Conservation (phyloP, 2,113 vertebrate genomes). For the Acanthochromis polyacanthus region DNA sequence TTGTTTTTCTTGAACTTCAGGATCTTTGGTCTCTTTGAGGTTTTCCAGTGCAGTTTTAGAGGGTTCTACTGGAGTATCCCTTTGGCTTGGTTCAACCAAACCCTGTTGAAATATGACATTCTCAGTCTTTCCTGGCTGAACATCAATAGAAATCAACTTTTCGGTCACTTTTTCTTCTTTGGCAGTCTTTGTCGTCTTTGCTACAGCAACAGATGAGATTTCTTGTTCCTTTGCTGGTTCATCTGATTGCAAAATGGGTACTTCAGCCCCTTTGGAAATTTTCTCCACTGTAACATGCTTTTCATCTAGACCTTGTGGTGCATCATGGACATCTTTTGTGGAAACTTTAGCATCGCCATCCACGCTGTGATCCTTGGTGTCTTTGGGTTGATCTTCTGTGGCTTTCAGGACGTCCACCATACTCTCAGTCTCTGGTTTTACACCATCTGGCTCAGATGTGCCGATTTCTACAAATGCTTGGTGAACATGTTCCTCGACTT, state of each 20-base stretch:
- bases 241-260: background rate
- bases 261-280: background rate
- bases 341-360: background rate
- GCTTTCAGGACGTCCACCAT: background rate
- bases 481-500: background rate
- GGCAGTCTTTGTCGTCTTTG: background rate
- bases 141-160: background rate
- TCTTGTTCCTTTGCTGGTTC: no score
- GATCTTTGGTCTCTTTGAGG: background rate
- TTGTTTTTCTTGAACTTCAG: background rate
- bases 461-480: slow-evolving; percentile 3
- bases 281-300: background rate
- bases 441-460: slow-evolving; percentile 2
- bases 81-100: background rate
- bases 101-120: background rate
- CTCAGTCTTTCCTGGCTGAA: background rate
- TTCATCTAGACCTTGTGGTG: background rate
- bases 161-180: background rate
- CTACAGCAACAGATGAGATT: fast-evolving
- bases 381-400: background rate
- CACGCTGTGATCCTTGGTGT: background rate
- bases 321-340: background rate
- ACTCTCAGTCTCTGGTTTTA: slow-evolving; percentile 8
- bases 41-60: background rate
- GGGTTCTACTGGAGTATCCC: background rate